phyloP scores from a whole-genome alignment of 2,888 invertebrate species.

The Papilio elwesi region DNA sequence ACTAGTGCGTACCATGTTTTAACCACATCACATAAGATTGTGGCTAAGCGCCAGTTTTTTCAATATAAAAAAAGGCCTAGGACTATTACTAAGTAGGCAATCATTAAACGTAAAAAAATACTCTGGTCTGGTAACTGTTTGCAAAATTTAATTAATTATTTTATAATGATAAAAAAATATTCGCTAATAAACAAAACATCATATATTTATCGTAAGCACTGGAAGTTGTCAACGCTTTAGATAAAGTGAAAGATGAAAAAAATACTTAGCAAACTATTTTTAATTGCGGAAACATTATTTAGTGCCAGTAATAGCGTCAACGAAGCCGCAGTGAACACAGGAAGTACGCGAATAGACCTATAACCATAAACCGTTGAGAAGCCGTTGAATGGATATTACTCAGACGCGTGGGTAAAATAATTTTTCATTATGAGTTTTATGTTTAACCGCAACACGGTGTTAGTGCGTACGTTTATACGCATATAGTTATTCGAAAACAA shows the following conservation, averaged over 20 bases:
- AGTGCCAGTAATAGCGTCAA: constrained; percentile 14
- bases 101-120: too few relatives aligned
- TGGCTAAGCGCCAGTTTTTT: too few relatives aligned
- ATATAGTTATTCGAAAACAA: constrained; percentile 12
- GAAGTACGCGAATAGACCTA: constrained; percentile 48
- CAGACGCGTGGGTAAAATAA: constrained; percentile 35
- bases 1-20: too few relatives aligned
- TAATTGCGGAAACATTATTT: constrained; percentile 25
- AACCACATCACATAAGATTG: too few relatives aligned
- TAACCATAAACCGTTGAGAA: constrained; percentile 48
- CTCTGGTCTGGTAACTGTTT: too few relatives aligned
- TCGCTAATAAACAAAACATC: not conserved
- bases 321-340: constrained; percentile 22
- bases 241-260: not conserved
- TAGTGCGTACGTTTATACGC: not conserved
- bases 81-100: too few relatives aligned
- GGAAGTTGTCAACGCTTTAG: too few relatives aligned
- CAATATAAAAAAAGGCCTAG: too few relatives aligned
- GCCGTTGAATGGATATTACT: constrained; percentile 46
- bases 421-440: constrained; percentile 28
- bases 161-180: too few relatives aligned
- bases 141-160: too few relatives aligned
- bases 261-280: not conserved
- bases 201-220: not conserved
- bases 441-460: constrained; percentile 18